Conservation (phyloP, 2,113 vertebrate species). For the Aldabrachelys gigantea region DNA sequence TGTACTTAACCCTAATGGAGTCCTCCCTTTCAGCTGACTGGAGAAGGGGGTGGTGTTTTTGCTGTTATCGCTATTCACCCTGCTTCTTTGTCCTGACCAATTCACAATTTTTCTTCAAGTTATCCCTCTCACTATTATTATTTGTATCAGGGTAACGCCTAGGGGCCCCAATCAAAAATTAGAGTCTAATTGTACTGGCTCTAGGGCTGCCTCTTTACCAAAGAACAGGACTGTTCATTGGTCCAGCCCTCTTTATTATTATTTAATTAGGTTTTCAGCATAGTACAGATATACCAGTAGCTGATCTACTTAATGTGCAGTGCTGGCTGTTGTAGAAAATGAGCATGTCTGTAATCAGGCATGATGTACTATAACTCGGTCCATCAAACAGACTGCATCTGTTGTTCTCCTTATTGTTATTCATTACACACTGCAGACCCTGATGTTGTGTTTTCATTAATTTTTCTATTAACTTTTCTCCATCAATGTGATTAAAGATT, state of each 20-base stretch:
- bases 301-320: conserved; percentile 39
- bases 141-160: background rate
- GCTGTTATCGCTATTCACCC: background rate
- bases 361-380: conserved; percentile 67
- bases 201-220: background rate
- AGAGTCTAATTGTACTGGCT: background rate
- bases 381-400: conserved; percentile 52
- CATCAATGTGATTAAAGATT: conserved; percentile 70
- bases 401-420: conserved; percentile 52
- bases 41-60: background rate
- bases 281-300: conserved; percentile 17
- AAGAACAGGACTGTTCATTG: background rate
- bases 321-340: conserved; percentile 45
- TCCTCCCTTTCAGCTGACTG: background rate
- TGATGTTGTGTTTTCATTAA: conserved; percentile 66
- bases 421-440: conserved; percentile 5
- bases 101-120: background rate
- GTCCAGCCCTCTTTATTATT: background rate
- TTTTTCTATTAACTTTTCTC: conserved; percentile 73
- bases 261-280: background rate
- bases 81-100: background rate
- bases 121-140: background rate
- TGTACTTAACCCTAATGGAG: background rate
- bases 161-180: background rate
- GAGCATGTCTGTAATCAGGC: conserved; percentile 54